These are phyloP conservation scores for Malacosoma neustria DNA, from an alignment of 2,888 invertebrate genomes.

Conservation along the genomic window DNA sequence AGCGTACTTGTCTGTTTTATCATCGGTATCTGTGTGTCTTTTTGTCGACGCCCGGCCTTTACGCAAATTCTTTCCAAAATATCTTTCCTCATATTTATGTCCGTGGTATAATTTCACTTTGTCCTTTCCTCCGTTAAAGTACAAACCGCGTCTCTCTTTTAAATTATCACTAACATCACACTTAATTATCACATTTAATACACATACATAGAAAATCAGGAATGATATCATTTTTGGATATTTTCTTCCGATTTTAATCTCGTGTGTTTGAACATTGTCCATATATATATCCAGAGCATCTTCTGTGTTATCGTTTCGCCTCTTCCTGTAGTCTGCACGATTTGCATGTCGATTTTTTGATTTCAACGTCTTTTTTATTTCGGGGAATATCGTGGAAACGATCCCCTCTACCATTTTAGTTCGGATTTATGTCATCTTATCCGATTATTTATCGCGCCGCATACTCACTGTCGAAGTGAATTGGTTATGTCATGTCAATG, in stretches of 20 bases:
- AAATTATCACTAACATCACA: conserved; percentile 64
- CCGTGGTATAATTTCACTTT: conserved; percentile 18
- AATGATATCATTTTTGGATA: conserved; percentile 38
- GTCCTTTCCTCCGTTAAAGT: background rate
- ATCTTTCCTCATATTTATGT: conserved; percentile 30
- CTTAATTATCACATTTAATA: conserved; percentile 64
- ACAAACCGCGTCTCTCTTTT: conserved; percentile 16
- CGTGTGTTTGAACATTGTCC: conserved; percentile 62
- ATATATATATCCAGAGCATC: conserved; percentile 31
- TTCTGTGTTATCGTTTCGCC: conserved; percentile 21
- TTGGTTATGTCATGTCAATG: conserved; percentile 13
- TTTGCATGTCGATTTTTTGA: conserved; percentile 33
- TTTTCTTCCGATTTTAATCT: conserved; percentile 39
- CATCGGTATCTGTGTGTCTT: conserved; percentile 32
- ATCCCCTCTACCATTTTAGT: conserved; percentile 62
- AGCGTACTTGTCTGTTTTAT: conserved; percentile 35
- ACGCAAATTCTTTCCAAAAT: conserved; percentile 26
- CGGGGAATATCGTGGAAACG: conserved; percentile 57
- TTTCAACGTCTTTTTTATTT: conserved; percentile 29
- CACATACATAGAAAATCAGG: conserved; percentile 52
- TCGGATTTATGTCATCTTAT: conserved; percentile 52
- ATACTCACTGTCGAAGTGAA: conserved; percentile 18
- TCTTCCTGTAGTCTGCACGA: conserved; percentile 35
- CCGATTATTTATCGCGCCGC: conserved; percentile 27
- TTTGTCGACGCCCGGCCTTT: conserved; percentile 31